phyloP scores from a whole-genome alignment of 2,888 invertebrate genomes.

The Pomacea canaliculata region DNA sequence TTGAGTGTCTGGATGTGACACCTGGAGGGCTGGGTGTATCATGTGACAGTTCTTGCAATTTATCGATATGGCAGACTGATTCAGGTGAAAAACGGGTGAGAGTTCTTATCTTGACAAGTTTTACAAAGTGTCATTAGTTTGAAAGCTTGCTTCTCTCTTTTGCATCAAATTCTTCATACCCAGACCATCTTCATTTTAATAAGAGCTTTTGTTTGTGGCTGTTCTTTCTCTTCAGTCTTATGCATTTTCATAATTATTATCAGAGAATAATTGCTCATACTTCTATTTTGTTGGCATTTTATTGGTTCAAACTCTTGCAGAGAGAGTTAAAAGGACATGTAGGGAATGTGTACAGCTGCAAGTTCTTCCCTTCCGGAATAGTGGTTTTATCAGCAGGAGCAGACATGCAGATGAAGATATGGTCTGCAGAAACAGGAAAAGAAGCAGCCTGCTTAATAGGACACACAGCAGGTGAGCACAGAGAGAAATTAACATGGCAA shows the following conservation, averaged over 20 bases:
- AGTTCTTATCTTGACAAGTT: too few relatives aligned
- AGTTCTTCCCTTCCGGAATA: constrained; percentile 80
- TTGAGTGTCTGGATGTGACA: constrained; percentile 76
- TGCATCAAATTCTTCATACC: too few relatives aligned
- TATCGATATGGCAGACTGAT: constrained; percentile 78
- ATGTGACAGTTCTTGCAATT: constrained; percentile 75
- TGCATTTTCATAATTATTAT: too few relatives aligned
- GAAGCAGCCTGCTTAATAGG: constrained; percentile 79
- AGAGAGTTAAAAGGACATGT: constrained; percentile 76
- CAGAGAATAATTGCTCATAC: too few relatives aligned
- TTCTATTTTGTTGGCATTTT: too few relatives aligned
- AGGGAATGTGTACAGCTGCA: constrained; percentile 78
- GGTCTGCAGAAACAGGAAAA: constrained; percentile 79
- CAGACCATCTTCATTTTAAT: too few relatives aligned
- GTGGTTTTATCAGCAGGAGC: constrained; percentile 79
- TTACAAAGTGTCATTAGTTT: too few relatives aligned
- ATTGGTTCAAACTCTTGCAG: constrained; percentile 43
- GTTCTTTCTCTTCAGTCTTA: too few relatives aligned
- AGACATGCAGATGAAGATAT: constrained; percentile 79
- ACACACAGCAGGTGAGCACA: constrained; percentile 73
- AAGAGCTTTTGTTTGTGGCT: too few relatives aligned
- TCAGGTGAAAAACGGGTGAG: constrained; percentile 74
- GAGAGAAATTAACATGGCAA: background rate
- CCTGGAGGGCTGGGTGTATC: constrained; percentile 77
- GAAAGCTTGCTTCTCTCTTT: too few relatives aligned